Conservation (phyloP, 1,140 invertebrate genomes). For the Drosophila ercepeae region DNA sequence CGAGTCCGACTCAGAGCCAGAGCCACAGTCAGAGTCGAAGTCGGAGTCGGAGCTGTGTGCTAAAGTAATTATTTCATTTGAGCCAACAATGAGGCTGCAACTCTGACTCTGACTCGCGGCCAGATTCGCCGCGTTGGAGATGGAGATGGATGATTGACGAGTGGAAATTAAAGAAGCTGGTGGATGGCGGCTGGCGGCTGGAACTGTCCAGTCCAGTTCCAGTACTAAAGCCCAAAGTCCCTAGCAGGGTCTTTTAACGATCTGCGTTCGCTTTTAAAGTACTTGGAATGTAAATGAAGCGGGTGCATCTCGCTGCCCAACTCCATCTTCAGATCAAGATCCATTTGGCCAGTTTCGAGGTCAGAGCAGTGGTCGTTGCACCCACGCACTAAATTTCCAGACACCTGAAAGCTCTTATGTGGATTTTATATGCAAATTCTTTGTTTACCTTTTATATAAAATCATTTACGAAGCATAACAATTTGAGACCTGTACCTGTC, state of each 20-base stretch:
- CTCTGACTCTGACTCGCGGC: conserved; percentile 49
- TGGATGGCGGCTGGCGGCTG: conserved; percentile 58
- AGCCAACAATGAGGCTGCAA: conserved; percentile 81
- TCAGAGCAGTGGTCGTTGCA: conserved; percentile 63
- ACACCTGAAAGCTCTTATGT: conserved; percentile 13
- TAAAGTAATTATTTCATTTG: conserved; percentile 82
- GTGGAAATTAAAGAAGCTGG: conserved; percentile 80
- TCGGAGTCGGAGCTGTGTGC: conserved; percentile 63
- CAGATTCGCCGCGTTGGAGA: conserved; percentile 17
- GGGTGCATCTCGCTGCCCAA: conserved; percentile 47
- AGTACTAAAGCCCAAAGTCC: conserved; percentile 21
- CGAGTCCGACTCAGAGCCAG: conserved; percentile 13
- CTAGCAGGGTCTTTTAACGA: conserved; percentile 65
- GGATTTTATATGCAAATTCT: conserved; percentile 18
- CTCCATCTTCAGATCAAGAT: background rate
- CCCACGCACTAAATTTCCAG: conserved; percentile 30
- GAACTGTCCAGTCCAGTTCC: conserved; percentile 38
- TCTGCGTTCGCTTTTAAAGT: conserved; percentile 68
- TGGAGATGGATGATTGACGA: conserved; percentile 76
- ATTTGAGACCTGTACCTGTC: background rate
- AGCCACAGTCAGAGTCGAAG: conserved; percentile 27
- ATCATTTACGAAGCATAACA: background rate
- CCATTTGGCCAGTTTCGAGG: conserved; percentile 52
- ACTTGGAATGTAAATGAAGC: conserved; percentile 80
- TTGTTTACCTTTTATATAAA: conserved; percentile 3